These are phyloP conservation scores for Hafferia zeledoni DNA, from an alignment of 2,797 vertebrate species.

Conservation along the genomic window DNA sequence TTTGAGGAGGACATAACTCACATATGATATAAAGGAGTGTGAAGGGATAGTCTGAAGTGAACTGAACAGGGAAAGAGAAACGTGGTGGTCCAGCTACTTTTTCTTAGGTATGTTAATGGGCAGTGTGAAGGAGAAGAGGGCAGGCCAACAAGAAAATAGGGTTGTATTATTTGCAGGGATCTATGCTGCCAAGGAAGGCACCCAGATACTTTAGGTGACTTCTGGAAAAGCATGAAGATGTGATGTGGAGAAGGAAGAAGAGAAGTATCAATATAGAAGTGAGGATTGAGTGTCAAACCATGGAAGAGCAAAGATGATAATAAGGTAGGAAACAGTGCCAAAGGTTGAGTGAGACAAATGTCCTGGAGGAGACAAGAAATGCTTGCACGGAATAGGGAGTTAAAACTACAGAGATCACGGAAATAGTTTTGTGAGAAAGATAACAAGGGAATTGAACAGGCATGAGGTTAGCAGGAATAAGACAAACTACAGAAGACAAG, in stretches of 20 bases:
- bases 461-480: not conserved
- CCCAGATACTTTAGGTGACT: not conserved
- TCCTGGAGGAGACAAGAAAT: not conserved
- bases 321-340: not conserved
- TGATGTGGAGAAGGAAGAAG: not conserved
- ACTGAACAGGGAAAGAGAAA: not conserved
- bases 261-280: not conserved
- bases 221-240: not conserved
- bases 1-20: not conserved
- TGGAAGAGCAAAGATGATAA: not conserved
- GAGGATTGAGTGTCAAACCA: not conserved
- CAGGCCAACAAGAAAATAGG: not conserved
- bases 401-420: not conserved
- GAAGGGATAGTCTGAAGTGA: not conserved
- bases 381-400: not conserved
- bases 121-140: not conserved
- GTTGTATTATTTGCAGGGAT: not conserved
- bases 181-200: not conserved
- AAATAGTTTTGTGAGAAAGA: not conserved
- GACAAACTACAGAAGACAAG: not conserved
- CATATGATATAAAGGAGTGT: not conserved
- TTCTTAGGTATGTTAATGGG: not conserved
- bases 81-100: not conserved
- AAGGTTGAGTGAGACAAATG: not conserved
- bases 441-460: not conserved